Evolutionary conservation across 1,140 invertebrate genomes (phyloP).

Genomic region (Gyrodactylus salaris): DNA sequence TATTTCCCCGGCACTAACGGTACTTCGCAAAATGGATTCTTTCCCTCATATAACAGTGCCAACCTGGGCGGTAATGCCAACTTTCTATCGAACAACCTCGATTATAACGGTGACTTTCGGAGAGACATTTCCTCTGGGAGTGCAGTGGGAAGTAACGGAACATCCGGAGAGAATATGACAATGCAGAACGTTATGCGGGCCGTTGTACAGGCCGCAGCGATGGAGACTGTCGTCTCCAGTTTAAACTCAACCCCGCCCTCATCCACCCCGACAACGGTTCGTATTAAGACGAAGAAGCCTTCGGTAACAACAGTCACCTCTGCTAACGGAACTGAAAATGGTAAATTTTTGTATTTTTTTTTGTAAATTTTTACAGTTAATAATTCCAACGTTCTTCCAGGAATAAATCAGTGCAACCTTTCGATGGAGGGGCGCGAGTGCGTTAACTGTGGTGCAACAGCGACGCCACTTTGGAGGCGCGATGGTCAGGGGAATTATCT

Average conservation of each 20-base stretch:
- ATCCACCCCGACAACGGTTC: neutral
- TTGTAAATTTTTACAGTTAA: no score
- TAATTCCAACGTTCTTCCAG: no score
- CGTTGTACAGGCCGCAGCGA: neutral
- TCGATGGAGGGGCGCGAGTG: slow-evolving; percentile 10
- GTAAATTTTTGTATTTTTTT: no score
- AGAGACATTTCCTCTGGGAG: neutral
- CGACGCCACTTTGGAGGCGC: slow-evolving; percentile 20
- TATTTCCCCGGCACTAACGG: neutral
- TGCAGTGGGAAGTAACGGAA: neutral
- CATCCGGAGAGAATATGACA: neutral
- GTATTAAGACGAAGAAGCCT: neutral
- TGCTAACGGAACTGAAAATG: no score
- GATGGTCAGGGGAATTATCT: slow-evolving; percentile 21
- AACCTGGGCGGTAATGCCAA: no score
- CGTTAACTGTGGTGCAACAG: slow-evolving; percentile 21
- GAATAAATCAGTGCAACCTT: neutral
- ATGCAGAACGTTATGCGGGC: neutral
- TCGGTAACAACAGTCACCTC: no score
- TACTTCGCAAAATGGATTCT: neutral
- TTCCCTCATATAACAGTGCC: neutral
- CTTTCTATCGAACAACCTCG: no score
- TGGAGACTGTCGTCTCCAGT: neutral
- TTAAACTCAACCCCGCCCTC: neutral
- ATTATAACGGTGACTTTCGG: neutral